These are phyloP conservation scores for Lordiphosa collinella DNA, from an alignment of 1,140 invertebrate genomes.

Conservation along the genomic window DNA sequence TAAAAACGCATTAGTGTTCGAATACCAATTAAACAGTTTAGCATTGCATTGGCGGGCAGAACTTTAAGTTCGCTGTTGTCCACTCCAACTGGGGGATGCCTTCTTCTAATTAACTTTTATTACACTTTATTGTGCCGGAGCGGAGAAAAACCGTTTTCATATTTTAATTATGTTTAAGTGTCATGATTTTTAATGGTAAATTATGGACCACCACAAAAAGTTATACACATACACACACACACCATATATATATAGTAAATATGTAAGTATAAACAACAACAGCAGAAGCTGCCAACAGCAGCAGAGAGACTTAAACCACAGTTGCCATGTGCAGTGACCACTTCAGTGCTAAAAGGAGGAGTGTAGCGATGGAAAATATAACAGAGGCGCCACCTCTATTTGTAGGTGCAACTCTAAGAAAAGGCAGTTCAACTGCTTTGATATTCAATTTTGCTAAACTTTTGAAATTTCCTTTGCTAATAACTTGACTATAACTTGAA, in stretches of 20 bases:
- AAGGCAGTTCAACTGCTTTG: no score
- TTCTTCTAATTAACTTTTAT: constrained; percentile 72
- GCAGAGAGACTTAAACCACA: constrained; percentile 4
- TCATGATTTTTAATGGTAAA: constrained; percentile 74
- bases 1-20: constrained; percentile 67
- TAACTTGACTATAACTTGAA: no score
- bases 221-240: constrained; percentile 34
- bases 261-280: constrained; percentile 12
- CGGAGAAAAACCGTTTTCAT: constrained; percentile 68
- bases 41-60: not conserved
- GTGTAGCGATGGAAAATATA: not conserved
- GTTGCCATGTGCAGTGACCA: constrained; percentile 11
- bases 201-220: constrained; percentile 61
- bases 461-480: no score
- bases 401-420: no score
- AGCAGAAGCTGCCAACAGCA: constrained; percentile 11
- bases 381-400: no score
- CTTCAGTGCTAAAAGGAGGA: not conserved
- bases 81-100: constrained; percentile 18
- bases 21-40: constrained; percentile 26
- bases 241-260: not conserved
- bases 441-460: no score
- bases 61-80: constrained; percentile 26
- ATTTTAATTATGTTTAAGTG: constrained; percentile 77
- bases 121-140: constrained; percentile 69